Conservation (phyloP, 2,113 vertebrate genomes). For the Rostratula benghalensis region DNA sequence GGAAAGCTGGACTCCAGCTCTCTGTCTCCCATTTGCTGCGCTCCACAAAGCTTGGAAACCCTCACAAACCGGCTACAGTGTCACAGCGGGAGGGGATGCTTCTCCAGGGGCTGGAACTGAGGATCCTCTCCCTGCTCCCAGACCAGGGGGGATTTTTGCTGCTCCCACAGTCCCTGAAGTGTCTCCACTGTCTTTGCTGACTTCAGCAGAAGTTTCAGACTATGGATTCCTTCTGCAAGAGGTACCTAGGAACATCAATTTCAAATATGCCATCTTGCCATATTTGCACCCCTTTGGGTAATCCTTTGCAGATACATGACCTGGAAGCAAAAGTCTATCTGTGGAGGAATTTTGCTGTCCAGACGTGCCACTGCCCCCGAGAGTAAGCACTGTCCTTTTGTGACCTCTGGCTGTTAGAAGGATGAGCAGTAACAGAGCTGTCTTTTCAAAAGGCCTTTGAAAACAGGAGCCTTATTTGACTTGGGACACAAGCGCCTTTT, state of each 20-base stretch:
- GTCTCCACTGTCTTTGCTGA: not conserved
- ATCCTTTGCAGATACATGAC: not conserved
- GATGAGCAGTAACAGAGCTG: not conserved
- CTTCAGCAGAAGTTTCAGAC: not conserved
- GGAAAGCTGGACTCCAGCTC: not conserved
- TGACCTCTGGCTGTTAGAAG: not conserved
- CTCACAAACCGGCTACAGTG: not conserved
- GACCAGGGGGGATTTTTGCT: not conserved
- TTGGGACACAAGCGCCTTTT: not conserved
- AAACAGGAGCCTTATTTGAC: not conserved
- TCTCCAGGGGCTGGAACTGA: not conserved
- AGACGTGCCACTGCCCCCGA: not conserved
- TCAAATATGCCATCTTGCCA: not conserved
- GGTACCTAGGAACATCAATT: not conserved
- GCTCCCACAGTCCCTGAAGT: not conserved
- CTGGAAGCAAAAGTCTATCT: not conserved
- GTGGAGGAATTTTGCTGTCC: not conserved
- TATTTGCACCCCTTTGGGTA: not conserved
- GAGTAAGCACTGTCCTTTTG: not conserved
- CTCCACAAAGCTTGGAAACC: not conserved
- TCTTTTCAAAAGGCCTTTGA: not conserved
- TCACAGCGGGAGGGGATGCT: not conserved
- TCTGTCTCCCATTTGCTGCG: not conserved
- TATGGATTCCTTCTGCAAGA: not conserved
- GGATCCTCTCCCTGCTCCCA: not conserved